phyloP scores from a whole-genome alignment of 2,888 invertebrate genomes.

The Caenorhabditis uteleia region DNA sequence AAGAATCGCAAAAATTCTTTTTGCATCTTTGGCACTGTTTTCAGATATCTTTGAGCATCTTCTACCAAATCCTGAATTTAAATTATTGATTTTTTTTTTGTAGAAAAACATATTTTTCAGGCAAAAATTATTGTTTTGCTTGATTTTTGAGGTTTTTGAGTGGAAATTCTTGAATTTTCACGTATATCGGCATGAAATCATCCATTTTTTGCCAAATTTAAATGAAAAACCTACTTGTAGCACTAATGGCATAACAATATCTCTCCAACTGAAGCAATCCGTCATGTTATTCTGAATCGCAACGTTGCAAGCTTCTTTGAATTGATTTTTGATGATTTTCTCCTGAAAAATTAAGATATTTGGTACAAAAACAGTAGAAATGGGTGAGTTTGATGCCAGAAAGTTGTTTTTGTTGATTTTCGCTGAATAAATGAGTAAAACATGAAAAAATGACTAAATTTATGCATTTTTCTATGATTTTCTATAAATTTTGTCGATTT shows the following conservation, averaged over 20 bases:
- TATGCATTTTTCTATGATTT: no score
- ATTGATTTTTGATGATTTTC: constrained; percentile 11
- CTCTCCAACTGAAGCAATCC: constrained; percentile 1
- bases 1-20: constrained; percentile 5
- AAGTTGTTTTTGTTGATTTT: no score
- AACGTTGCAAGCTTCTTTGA: constrained; percentile 11
- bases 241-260: constrained; percentile 14
- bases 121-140: no score
- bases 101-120: no score
- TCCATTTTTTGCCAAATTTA: background rate
- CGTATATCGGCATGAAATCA: no score
- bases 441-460: no score
- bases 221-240: background rate
- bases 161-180: no score
- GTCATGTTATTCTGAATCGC: constrained; percentile 5
- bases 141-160: no score
- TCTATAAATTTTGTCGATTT: no score
- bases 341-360: background rate
- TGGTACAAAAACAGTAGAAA: no score
- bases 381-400: background rate
- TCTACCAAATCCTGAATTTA: background rate
- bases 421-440: no score
- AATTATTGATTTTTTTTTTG: background rate
- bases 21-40: constrained; percentile 1
- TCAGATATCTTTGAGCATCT: constrained; percentile 8